Percentiles rank a stretch among this genome's conserved stretches.
phyloP scores from a whole-genome alignment of 2,888 invertebrate species.

The Drosophila greeni region DNA sequence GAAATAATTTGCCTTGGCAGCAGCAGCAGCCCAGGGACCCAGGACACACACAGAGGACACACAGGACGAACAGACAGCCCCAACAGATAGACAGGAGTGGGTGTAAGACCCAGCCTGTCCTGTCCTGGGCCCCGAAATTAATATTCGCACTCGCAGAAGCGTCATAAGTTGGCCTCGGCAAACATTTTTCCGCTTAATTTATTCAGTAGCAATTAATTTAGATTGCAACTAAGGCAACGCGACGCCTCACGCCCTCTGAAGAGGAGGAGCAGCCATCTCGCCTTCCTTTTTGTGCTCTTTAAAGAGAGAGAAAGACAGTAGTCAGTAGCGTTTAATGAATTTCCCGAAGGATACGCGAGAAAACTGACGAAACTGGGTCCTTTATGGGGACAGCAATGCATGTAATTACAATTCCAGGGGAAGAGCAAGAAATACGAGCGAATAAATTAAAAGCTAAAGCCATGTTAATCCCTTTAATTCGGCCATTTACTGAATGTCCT shows the following conservation, averaged over 20 bases:
- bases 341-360: background rate
- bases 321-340: constrained; percentile 52
- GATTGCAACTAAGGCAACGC: constrained; percentile 69
- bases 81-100: constrained; percentile 1
- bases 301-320: constrained; percentile 20
- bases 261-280: background rate
- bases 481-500: constrained; percentile 36
- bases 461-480: constrained; percentile 75
- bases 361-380: constrained; percentile 11
- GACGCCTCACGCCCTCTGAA: constrained; percentile 6
- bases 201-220: constrained; percentile 72
- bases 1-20: constrained; percentile 66
- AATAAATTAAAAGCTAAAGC: constrained; percentile 75
- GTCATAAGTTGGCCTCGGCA: constrained; percentile 69
- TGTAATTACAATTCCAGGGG: constrained; percentile 17
- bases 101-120: background rate
- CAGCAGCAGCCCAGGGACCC: constrained; percentile 18
- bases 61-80: background rate
- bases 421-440: constrained; percentile 18
- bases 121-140: constrained; percentile 54
- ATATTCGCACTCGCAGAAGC: constrained; percentile 67
- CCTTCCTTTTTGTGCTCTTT: constrained; percentile 7
- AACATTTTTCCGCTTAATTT: constrained; percentile 73
- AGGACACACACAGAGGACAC: constrained; percentile 9
- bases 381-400: constrained; percentile 19